Evolutionary conservation across 1,140 invertebrate genomes (phyloP), one percentile per base, ranked within the genome.

Genomic region (Cardiocondyla obscurior): DNA sequence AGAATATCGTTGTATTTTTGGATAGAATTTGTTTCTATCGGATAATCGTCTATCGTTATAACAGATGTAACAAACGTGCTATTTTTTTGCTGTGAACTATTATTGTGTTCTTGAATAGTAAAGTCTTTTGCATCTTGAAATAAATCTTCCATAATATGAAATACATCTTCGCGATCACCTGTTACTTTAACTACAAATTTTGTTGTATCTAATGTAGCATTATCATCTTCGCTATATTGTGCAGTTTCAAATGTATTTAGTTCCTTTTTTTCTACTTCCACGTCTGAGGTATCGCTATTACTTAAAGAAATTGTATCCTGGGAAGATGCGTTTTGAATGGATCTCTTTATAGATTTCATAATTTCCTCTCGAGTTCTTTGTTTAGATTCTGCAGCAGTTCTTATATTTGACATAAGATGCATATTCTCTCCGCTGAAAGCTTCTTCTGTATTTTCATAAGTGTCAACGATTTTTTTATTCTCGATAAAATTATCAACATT

Each of bases 121-220:
- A 53, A 22, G 53, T 84, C 46, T 46, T 69, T 33, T 28, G 44
- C 44, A 87, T 76, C 90, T 10, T 64, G 57, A 65, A 88, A 84
- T 6, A 93, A 83, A 76, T 90, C 90, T 70, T 92, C 62, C 14
- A 92, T 90, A 33, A 94, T 92, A 22, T 93, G 90, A 36, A 58
- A 85, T 2, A 93, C 83, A 84, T 92, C 89, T 0, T 93, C 90
- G 16, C 89, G 82, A n/a, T 87, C 70, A 1, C 92, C 92, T 0
- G 91, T 91, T 55, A 92, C 84, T 81, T 92, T 92, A 1, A 92
- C 91, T 0, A 82, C 87, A 51, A 92, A 92, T 36, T 85, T 88
- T 33, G 46, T 73, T 28, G 60, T 72, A 62, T 46, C 46, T 0
- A 44, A 28, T n/a, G 42, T 14, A 36, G 6, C 12, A 53, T 73